These are phyloP conservation scores for Malurus cyaneus DNA, from an alignment of 2,113 vertebrate species.

Conservation along the genomic window DNA sequence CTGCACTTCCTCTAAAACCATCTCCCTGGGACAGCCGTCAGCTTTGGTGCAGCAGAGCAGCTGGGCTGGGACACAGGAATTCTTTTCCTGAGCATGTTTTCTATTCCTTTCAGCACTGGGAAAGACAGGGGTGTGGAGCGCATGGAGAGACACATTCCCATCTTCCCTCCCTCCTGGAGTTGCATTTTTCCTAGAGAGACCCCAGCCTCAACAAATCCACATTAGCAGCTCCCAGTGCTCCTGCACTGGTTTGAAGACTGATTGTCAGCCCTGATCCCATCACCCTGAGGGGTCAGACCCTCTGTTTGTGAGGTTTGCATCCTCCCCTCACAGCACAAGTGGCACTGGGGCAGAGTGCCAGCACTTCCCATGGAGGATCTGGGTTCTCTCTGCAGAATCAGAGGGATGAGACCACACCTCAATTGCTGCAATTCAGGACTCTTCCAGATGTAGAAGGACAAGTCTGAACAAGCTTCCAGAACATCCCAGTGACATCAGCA, in stretches of 20 bases:
- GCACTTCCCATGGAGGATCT: background rate
- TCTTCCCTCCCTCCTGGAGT: background rate
- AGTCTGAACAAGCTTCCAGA: background rate
- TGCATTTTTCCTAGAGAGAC: background rate
- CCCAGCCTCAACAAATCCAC: background rate
- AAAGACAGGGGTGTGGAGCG: background rate
- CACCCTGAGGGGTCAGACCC: background rate
- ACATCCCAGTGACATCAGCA: background rate
- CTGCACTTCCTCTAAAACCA: slow-evolving; percentile 25
- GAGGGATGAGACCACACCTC: background rate
- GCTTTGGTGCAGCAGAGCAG: background rate
- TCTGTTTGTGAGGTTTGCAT: background rate
- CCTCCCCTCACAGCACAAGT: background rate
- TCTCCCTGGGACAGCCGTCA: background rate
- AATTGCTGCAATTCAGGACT: background rate
- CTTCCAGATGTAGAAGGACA: background rate
- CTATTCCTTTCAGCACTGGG: background rate
- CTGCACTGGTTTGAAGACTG: background rate
- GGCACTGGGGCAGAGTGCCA: background rate
- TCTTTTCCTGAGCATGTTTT: background rate
- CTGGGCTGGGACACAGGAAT: background rate
- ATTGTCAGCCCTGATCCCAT: background rate
- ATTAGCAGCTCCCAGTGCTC: background rate
- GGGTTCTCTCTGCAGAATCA: background rate
- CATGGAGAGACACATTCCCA: background rate